These are phyloP conservation scores for Neotoxoptera formosana DNA, from an alignment of 1,140 invertebrate species.

Conservation along the genomic window DNA sequence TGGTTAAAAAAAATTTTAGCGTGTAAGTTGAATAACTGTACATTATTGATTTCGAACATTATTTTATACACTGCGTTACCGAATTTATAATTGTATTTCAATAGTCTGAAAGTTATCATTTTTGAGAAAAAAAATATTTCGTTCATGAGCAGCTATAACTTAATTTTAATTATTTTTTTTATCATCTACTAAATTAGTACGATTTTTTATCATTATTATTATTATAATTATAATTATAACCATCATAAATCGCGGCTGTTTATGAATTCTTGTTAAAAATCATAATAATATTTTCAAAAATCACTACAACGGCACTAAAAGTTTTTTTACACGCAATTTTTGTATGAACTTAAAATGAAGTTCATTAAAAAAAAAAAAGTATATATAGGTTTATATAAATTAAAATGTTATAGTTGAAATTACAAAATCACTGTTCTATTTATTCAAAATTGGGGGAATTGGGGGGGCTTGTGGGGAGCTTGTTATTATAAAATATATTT, in stretches of 20 bases:
- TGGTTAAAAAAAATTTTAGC: slow-evolving; percentile 44
- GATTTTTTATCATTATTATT: slow-evolving; percentile 44
- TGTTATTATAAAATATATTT: slow-evolving; percentile 49
- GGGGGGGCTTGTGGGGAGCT: slow-evolving; percentile 24
- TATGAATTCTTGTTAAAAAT: slow-evolving; percentile 55
- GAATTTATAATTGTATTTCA: slow-evolving; percentile 57
- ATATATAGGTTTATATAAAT: slow-evolving; percentile 41
- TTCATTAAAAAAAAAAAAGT: slow-evolving; percentile 21
- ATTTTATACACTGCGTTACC: slow-evolving; percentile 58
- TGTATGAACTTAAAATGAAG: slow-evolving; percentile 1
- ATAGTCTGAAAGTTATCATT: slow-evolving; percentile 56
- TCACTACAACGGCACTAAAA: slow-evolving; percentile 53
- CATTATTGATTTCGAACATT: slow-evolving; percentile 51
- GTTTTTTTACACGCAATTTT: slow-evolving; percentile 52
- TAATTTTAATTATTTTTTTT: slow-evolving; percentile 47
- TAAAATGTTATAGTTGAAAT: slow-evolving; percentile 48
- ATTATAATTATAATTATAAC: slow-evolving; percentile 47
- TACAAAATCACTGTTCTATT: slow-evolving; percentile 35
- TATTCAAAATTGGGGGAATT: slow-evolving; percentile 17
- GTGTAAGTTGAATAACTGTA: slow-evolving; percentile 41
- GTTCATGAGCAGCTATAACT: slow-evolving; percentile 52
- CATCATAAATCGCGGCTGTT: slow-evolving; percentile 43
- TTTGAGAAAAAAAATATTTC: slow-evolving; percentile 45
- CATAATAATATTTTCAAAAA: slow-evolving; percentile 51
- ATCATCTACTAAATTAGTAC: slow-evolving; percentile 34